Percentiles rank a stretch among this genome's conserved stretches.
Evolutionary conservation across 2,888 invertebrate species (phyloP).

Genomic region (Microctonus aethiopoides): DNA sequence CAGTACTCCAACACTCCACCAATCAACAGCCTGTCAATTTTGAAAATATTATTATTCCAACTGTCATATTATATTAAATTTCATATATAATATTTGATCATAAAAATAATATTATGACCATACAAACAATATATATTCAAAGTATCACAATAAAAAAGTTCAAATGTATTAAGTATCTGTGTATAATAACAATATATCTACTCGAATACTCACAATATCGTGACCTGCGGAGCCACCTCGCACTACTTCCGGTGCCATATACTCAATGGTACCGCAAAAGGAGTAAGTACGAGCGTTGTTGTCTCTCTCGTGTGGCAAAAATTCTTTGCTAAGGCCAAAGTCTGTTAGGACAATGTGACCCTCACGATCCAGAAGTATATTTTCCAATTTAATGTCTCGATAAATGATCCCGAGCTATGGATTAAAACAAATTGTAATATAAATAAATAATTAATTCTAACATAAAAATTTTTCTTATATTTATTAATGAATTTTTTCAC

Average conservation of each 20-base stretch:
- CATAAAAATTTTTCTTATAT: not conserved
- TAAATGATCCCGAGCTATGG: conserved; percentile 93
- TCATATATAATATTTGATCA: too few relatives aligned
- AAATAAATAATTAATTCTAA: not conserved
- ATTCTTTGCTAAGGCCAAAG: conserved; percentile 97
- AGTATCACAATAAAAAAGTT: too few relatives aligned
- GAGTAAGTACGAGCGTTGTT: conserved; percentile 89
- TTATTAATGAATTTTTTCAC: conserved; percentile 40
- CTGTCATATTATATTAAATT: too few relatives aligned
- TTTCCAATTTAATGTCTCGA: conserved; percentile 97
- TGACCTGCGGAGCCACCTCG: conserved; percentile 90
- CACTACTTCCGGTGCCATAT: conserved; percentile 92
- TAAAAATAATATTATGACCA: too few relatives aligned
- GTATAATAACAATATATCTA: too few relatives aligned
- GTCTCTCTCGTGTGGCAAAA: conserved; percentile 76
- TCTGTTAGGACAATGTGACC: conserved; percentile 98
- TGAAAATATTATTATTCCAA: too few relatives aligned
- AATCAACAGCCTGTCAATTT: conserved; percentile 86
- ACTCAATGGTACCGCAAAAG: conserved; percentile 98
- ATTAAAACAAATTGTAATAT: conserved; percentile 53
- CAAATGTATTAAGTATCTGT: too few relatives aligned
- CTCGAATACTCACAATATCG: conserved; percentile 93
- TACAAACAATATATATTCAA: too few relatives aligned
- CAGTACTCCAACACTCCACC: conserved; percentile 98
- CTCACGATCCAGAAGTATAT: conserved; percentile 91